phyloP scores from a whole-genome alignment of 2,113 vertebrate genomes.

The Stictonetta naevosa region DNA sequence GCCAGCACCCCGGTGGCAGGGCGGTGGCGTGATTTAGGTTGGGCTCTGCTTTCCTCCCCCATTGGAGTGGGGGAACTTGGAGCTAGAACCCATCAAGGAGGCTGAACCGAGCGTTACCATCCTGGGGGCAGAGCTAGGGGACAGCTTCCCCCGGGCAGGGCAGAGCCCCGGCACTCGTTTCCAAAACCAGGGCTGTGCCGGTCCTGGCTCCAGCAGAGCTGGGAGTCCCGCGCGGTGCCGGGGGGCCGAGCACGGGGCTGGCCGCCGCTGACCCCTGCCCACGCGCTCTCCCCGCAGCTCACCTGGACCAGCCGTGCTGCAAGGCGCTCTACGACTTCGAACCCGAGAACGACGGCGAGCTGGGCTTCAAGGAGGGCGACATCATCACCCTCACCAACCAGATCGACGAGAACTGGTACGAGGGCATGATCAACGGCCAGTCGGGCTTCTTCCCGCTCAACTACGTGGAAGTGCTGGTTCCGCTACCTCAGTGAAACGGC shows the following conservation, averaged over 20 bases:
- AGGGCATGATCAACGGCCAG: conserved; percentile 93
- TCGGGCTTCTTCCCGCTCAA: conserved; percentile 98
- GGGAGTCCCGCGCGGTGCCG: rapidly evolving
- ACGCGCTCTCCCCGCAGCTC: conserved; percentile 42
- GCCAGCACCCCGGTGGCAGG: no score
- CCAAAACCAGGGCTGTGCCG: neutral
- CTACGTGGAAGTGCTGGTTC: conserved; percentile 95
- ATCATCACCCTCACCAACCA: conserved; percentile 98
- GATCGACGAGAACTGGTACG: conserved; percentile 99
- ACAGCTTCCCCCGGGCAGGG: rapidly evolving
- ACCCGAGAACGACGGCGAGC: conserved; percentile 94
- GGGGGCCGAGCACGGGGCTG: neutral
- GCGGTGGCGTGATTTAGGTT: rapidly evolving
- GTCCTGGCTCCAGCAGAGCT: neutral
- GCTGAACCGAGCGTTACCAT: rapidly evolving
- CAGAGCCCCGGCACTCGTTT: neutral
- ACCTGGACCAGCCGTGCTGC: conserved; percentile 93
- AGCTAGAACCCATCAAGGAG: neutral
- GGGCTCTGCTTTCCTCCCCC: neutral
- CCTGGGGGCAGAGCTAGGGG: rapidly evolving
- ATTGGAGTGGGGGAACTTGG: rapidly evolving
- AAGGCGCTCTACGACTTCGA: conserved; percentile 97
- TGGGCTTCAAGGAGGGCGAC: conserved; percentile 96
- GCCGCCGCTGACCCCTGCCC: neutral
- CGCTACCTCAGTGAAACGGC: conserved; percentile 87